Evolutionary conservation across 2,797 vertebrate species (phyloP), one percentile per base, ranked within the genome.

Genomic region (Eulemur mongoz): DNA sequence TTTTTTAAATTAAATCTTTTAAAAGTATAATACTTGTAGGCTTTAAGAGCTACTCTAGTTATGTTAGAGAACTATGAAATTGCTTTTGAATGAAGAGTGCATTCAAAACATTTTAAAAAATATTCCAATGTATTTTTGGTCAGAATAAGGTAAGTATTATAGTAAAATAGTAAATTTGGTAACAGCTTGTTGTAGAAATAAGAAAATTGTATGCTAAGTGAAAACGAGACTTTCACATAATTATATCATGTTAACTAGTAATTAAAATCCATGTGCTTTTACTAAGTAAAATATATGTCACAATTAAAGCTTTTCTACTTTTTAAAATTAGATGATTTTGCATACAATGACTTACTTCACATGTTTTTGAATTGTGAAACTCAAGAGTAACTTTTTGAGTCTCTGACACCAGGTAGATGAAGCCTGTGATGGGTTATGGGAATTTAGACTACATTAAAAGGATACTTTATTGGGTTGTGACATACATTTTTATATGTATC

Each of bases 191-290:
- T 93, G 27, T 91, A 89, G 73, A 95, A 95, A 91, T 87, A 93
- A 93, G 90, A 82, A 96, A 97, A 91, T 91, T 96, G 40, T 83
- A 89, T 93, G 72, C 70, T 93, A 93, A 96, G 95, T 97, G 65
- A 76, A 97, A 96, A 84, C 25, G 81, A 89, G 32, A 69, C 45
- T 83, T 97, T 92, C 72, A 65, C 25, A 43, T 97, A 97, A 96
- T 97, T 97, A 86, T 96, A 88, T 96, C 18, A 86, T 93, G 40
- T 93, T 90, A 97, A 95, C 59, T 82, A 95, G 25, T 93, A 96
- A 97, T 96, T 98, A 97, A 97, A 97, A 97, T 57, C 50, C 52
- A 76, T 72, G 79, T 59, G 38, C 63, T 70, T 69, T 97, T 92
- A 72, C 79, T 92, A 95, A 95, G 76, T 43, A 89, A 89, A 93